Evolutionary conservation across 2,113 vertebrate species (phyloP), one percentile per base, ranked within the genome.

Genomic region (Callionymus lyra): DNA sequence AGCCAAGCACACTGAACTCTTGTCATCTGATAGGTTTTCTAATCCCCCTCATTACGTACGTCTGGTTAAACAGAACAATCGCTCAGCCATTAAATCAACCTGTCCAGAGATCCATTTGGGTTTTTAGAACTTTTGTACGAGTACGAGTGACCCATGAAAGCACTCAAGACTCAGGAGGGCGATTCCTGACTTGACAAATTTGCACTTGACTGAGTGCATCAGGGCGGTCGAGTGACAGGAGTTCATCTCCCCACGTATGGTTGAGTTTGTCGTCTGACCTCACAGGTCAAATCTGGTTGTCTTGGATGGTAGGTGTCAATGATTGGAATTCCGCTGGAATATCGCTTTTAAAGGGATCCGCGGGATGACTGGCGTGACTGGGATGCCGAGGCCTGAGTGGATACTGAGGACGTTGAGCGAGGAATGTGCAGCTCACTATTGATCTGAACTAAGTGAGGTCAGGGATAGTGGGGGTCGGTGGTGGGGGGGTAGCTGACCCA

Each of bases 391-490:
- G 50, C 45, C 68, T 32, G 35, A 65, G 72, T 70, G 62, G 76
- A 71, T 62, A 41, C 49, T 45, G 44, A 48, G 54, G 70, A 70
- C 56, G 50, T 48, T n/a, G 44, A 59, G 40, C 31, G 12, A 67
- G 70, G 74, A 81, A 83, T 81, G 68, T 64, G 68, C 52, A 65
- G 62, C 47, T 43, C 34, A 10, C 70, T 76, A 79, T 80, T 82
- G 76, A 80, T 68, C 68, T 53, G 53, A 52, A 57, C 53, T 62
- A 70, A 68, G 65, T 60, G 67, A 78, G 72, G 77, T 82, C 79
- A 83, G 35, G 51, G 51, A 39, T 51, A 59, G 65, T 70, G 53
- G 60, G 64, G 65, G 69, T 65, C 61, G 65, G 68, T 40, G 41
- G 56, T 42, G 64, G 65, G 69, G 68, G 64, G 65, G 68, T 40